Conservation (phyloP, 1,140 invertebrate species). For the Meteorus sp. region DNA sequence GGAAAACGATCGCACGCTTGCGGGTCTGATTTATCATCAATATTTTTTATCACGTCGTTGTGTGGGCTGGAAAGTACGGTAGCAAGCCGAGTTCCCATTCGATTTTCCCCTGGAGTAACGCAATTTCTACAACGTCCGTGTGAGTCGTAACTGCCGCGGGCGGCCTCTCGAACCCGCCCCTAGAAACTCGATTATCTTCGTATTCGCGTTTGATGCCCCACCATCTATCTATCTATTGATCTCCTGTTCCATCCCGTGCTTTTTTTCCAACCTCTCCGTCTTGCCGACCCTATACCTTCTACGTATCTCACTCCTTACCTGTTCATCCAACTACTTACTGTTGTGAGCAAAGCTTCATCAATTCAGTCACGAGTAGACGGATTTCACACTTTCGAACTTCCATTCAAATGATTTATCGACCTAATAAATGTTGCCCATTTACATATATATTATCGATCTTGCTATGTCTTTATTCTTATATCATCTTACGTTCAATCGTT, state of each 20-base stretch:
- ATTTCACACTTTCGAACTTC: slow-evolving; percentile 20
- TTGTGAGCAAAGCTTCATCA: slow-evolving; percentile 24
- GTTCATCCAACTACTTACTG: slow-evolving; percentile 11
- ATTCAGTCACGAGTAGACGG: slow-evolving; percentile 24
- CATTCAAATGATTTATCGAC: slow-evolving; percentile 9
- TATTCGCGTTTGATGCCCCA: slow-evolving; percentile 6
- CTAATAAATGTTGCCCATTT: slow-evolving; percentile 3
- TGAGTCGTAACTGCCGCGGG: slow-evolving; percentile 20
- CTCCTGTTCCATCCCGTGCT: neutral
- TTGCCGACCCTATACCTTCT: slow-evolving; percentile 7
- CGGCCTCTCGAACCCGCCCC: slow-evolving; percentile 7
- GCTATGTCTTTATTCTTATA: neutral
- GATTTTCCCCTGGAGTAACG: slow-evolving; percentile 24
- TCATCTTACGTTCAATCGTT: no score
- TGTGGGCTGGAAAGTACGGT: neutral
- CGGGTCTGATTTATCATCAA: slow-evolving; percentile 11
- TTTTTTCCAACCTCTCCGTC: neutral
- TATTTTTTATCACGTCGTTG: slow-evolving; percentile 7
- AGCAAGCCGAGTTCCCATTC: slow-evolving; percentile 3
- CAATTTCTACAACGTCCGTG: slow-evolving; percentile 26
- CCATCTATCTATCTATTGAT: neutral
- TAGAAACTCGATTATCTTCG: slow-evolving; percentile 25
- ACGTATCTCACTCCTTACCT: slow-evolving; percentile 12
- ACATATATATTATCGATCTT: slow-evolving; percentile 16
- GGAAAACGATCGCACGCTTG: neutral